phyloP scores from a whole-genome alignment of 2,797 vertebrate species.

The Pelobates cultripes region DNA sequence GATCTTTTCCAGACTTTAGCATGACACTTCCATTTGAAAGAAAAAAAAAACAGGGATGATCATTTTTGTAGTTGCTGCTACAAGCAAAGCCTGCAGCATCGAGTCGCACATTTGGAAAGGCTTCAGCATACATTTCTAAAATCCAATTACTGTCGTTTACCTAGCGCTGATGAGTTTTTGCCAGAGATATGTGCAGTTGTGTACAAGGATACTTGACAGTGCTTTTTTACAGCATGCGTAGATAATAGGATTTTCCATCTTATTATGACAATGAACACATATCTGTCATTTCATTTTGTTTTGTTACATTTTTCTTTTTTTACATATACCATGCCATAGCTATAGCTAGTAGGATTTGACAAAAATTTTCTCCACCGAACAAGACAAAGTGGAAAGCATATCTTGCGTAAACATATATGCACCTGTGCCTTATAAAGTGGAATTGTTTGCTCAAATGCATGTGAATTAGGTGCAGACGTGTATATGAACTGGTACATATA shows the following conservation, averaged over 20 bases:
- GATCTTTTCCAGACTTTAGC: not conserved
- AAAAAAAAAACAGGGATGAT: not conserved
- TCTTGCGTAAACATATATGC: no score
- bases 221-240: not conserved
- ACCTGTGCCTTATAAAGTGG: no score
- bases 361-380: no score
- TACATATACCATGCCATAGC: not conserved
- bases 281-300: not conserved
- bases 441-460: no score
- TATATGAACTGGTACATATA: no score
- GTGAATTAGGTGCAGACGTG: no score
- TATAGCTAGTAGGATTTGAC: no score
- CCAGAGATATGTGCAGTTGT: not conserved
- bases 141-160: constrained; percentile 31
- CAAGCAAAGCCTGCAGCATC: not conserved
- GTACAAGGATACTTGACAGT: not conserved
- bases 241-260: constrained; percentile 21
- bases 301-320: not conserved
- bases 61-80: not conserved
- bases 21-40: constrained; percentile 7
- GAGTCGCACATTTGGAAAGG: not conserved
- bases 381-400: no score
- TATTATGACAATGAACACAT: not conserved
- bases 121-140: not conserved
- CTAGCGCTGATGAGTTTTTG: constrained; percentile 25